Conservation (phyloP, 2,888 invertebrate genomes). For the Argyresthia goedartella region DNA sequence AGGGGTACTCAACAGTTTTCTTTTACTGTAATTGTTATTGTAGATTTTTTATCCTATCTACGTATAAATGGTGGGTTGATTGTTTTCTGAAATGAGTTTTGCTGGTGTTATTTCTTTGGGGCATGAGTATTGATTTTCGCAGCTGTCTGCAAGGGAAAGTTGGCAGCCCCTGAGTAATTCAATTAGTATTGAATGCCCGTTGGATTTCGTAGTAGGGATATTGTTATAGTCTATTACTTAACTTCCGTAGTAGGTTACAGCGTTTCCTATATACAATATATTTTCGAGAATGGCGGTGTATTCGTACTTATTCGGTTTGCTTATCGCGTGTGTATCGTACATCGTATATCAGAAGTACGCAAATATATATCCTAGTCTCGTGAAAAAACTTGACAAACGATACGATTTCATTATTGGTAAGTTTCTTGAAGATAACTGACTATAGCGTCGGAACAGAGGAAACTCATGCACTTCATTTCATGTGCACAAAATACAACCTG, state of each 20-base stretch:
- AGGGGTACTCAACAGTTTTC: constrained; percentile 34
- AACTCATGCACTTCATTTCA: too few species aligned
- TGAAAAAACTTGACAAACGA: constrained; percentile 41
- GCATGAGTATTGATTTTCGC: too few species aligned
- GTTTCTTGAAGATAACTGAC: constrained; percentile 11
- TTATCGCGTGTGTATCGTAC: constrained; percentile 40
- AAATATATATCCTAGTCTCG: constrained; percentile 36
- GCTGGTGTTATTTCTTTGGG: too few species aligned
- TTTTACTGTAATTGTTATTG: too few species aligned
- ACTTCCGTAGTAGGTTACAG: background rate
- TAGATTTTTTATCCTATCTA: too few species aligned
- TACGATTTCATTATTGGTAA: constrained; percentile 62
- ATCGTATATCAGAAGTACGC: constrained; percentile 44
- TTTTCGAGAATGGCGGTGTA: constrained; percentile 31
- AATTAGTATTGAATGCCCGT: constrained; percentile 32
- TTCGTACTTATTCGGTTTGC: constrained; percentile 35
- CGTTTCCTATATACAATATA: constrained; percentile 1
- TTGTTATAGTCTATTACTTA: constrained; percentile 7
- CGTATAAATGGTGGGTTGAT: too few species aligned
- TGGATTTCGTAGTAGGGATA: constrained; percentile 26
- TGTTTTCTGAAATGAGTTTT: too few species aligned
- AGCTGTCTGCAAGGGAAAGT: constrained; percentile 12
- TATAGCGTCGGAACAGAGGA: too few species aligned
- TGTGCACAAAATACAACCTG: too few species aligned
- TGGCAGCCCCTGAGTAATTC: constrained; percentile 42